phyloP scores from a whole-genome alignment of 2,113 vertebrate species.

The Platichthys stellatus region DNA sequence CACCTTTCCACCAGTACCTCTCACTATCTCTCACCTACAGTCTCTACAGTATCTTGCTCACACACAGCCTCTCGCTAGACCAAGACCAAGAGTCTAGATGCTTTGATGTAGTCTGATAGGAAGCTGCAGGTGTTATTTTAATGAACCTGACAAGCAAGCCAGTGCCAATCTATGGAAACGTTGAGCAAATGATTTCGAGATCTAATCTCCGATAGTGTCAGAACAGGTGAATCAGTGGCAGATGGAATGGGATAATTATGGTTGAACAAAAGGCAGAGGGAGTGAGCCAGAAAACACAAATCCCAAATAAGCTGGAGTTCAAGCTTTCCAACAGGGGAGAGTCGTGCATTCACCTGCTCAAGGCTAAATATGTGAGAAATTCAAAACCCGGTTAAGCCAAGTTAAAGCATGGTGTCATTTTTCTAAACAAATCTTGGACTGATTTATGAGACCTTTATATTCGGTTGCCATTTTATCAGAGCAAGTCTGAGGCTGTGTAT shows the following conservation, averaged over 20 bases:
- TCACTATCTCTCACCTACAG: conserved; percentile 14
- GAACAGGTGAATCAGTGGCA: conserved; percentile 34
- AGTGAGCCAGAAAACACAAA: conserved; percentile 36
- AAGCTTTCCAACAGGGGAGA: not conserved
- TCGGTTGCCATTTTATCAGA: conserved; percentile 23
- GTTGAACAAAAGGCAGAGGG: conserved; percentile 20
- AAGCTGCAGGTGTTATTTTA: conserved; percentile 34
- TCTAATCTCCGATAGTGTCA: conserved; percentile 45
- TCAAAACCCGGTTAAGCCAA: not conserved
- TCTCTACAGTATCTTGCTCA: conserved; percentile 27
- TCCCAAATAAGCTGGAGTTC: conserved; percentile 17
- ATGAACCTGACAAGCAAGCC: conserved; percentile 57
- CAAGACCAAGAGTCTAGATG: conserved; percentile 41
- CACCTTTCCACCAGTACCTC: conserved; percentile 28
- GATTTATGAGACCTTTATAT: conserved; percentile 23
- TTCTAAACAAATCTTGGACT: not conserved
- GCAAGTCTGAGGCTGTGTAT: conserved; percentile 17
- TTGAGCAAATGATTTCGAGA: conserved; percentile 47
- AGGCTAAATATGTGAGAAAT: not conserved
- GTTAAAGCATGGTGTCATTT: conserved; percentile 2
- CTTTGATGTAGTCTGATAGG: conserved; percentile 44
- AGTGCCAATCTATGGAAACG: conserved; percentile 53
- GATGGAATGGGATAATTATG: conserved; percentile 31
- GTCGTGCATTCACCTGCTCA: conserved; percentile 17
- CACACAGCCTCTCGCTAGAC: conserved; percentile 4